A percentile compares a stretch with the other conserved stretches of the same genome.
Evolutionary conservation across 2,797 vertebrate species (phyloP).

Genomic region (Smutsia gigantea): DNA sequence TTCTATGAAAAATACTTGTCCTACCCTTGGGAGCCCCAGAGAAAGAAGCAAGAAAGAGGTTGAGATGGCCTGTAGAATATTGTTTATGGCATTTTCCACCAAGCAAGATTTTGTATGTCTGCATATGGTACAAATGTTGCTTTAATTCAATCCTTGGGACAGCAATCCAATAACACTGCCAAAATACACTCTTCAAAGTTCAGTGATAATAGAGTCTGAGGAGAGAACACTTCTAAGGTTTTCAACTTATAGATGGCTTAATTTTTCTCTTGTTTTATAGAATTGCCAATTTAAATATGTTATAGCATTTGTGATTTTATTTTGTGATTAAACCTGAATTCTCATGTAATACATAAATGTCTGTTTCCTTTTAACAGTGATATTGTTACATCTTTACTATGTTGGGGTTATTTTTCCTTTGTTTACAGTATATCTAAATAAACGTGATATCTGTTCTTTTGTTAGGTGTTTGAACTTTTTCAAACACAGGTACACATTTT

Average conservation of each 20-base stretch:
- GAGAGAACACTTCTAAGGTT: conserved; percentile 31
- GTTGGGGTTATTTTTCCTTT: not conserved
- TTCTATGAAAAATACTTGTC: conserved; percentile 47
- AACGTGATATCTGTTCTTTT: conserved; percentile 11
- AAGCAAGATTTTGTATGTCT: conserved; percentile 45
- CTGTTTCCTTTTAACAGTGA: not conserved
- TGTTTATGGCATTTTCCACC: conserved; percentile 60
- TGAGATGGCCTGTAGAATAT: not conserved
- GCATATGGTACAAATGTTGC: conserved; percentile 57
- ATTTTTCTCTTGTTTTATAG: conserved; percentile 32
- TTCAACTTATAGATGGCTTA: not conserved
- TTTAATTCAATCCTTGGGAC: conserved; percentile 75
- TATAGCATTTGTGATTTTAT: not conserved
- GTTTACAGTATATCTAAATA: conserved; percentile 24
- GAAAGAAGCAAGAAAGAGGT: conserved; percentile 33
- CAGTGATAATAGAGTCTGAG: conserved; percentile 52
- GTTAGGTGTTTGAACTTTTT: conserved; percentile 25
- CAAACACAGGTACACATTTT: conserved; percentile 21
- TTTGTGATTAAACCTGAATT: not conserved
- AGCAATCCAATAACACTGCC: conserved; percentile 30
- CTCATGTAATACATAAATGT: not conserved
- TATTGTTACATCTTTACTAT: not conserved
- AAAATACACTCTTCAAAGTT: conserved; percentile 42
- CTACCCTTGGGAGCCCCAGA: conserved; percentile 45
- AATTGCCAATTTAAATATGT: not conserved